phyloP scores from a whole-genome alignment of 2,113 vertebrate genomes.

The Saccopteryx leptura region DNA sequence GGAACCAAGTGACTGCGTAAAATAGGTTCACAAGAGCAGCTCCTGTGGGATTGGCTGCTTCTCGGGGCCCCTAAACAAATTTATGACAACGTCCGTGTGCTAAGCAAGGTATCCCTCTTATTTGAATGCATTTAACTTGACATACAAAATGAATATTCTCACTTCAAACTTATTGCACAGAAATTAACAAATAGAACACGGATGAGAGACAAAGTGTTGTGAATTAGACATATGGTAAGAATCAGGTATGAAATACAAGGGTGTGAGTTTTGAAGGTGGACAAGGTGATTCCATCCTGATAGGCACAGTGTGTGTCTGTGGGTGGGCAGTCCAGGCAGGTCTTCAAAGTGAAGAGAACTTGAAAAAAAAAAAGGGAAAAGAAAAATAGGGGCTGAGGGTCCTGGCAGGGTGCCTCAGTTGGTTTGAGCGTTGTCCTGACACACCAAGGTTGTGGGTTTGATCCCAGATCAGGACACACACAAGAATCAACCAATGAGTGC shows the following conservation, averaged over 20 bases:
- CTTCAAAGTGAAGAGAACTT: background rate
- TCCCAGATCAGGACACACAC: too few species aligned
- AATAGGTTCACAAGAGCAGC: background rate
- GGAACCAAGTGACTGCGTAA: background rate
- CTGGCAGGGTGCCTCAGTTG: too few species aligned
- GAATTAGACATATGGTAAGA: background rate
- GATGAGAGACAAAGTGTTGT: background rate
- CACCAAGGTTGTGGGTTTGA: too few species aligned
- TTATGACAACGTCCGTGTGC: background rate
- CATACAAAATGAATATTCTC: background rate
- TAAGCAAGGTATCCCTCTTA: background rate
- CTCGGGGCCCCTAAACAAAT: background rate
- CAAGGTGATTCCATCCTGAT: background rate
- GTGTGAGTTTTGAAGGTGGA: background rate
- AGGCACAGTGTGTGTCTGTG: background rate
- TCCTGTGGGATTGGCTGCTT: conserved; percentile 25
- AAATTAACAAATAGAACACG: background rate
- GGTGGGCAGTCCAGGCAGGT: background rate
- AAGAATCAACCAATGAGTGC: too few species aligned
- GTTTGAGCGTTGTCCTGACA: too few species aligned
- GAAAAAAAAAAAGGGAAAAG: background rate
- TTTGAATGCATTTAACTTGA: background rate
- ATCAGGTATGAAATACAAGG: background rate
- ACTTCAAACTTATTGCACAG: background rate
- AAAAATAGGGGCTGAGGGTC: too few species aligned